Evolutionary conservation across 2,113 vertebrate species (phyloP).

Genomic region (Corythornis cristatus): DNA sequence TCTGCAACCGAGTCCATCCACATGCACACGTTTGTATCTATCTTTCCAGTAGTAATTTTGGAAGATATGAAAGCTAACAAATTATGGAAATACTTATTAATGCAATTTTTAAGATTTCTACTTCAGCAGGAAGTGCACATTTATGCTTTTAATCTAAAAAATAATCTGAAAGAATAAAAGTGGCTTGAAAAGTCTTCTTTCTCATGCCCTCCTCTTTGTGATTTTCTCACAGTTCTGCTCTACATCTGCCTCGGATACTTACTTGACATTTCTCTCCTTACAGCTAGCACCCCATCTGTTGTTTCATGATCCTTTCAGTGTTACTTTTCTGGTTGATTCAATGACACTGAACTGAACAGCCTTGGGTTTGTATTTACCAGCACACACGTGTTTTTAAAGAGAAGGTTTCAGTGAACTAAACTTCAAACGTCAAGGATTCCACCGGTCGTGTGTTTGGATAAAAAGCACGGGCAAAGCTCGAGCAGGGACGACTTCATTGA

Average conservation of each 20-base stretch:
- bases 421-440: too few relatives aligned
- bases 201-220: rapidly evolving
- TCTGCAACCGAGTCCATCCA: rapidly evolving
- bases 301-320: background rate
- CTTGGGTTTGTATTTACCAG: background rate
- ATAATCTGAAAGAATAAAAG: background rate
- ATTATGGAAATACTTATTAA: background rate
- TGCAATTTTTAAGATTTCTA: background rate
- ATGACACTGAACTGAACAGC: rapidly evolving
- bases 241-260: background rate
- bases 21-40: background rate
- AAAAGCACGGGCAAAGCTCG: rapidly evolving
- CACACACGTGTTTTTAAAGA: background rate
- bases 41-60: background rate
- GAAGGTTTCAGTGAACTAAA: background rate
- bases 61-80: background rate
- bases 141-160: background rate
- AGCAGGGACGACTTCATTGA: rapidly evolving
- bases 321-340: background rate
- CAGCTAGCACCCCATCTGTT: background rate
- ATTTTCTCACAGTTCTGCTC: background rate
- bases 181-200: too few relatives aligned
- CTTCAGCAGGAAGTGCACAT: background rate
- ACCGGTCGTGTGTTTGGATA: background rate
- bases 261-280: background rate